Evolutionary conservation across 1,140 invertebrate species (phyloP).

Genomic region (Drosophila novamexicana): DNA sequence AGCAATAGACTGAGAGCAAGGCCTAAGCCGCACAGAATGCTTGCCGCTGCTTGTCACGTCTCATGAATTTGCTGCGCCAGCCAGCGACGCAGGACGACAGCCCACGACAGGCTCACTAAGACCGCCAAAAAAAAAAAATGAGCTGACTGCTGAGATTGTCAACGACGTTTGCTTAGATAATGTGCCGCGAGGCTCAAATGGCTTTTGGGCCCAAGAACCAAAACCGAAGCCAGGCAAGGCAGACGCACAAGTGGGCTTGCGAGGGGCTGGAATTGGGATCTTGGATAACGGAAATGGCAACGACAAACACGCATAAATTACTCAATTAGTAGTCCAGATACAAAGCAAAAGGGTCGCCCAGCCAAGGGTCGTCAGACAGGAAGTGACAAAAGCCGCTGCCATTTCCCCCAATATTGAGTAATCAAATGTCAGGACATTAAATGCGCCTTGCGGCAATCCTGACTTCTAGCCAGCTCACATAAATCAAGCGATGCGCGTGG

Average conservation of each 20-base stretch:
- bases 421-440: constrained; percentile 74
- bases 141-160: constrained; percentile 73
- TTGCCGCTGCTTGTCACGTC: constrained; percentile 78
- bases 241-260: constrained; percentile 16
- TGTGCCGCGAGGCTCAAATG: constrained; percentile 56
- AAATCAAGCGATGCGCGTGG: constrained; percentile 38
- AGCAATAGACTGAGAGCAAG: constrained; percentile 5
- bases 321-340: constrained; percentile 76
- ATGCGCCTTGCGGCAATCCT: constrained; percentile 11
- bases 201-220: constrained; percentile 33
- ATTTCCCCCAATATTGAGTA: constrained; percentile 58
- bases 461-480: constrained; percentile 10
- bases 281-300: constrained; percentile 56
- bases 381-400: constrained; percentile 54
- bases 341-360: constrained; percentile 47
- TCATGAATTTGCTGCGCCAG: constrained; percentile 72
- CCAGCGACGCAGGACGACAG: background rate
- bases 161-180: constrained; percentile 64
- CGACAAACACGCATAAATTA: constrained; percentile 79
- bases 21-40: constrained; percentile 3
- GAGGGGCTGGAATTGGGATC: background rate
- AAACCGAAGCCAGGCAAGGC: constrained; percentile 5
- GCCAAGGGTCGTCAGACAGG: constrained; percentile 45
- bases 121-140: constrained; percentile 11
- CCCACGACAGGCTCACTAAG: constrained; percentile 5